Evolutionary conservation across 2,113 vertebrate species (phyloP), one percentile per base, ranked within the genome.

Genomic region (Echinops telfairi): DNA sequence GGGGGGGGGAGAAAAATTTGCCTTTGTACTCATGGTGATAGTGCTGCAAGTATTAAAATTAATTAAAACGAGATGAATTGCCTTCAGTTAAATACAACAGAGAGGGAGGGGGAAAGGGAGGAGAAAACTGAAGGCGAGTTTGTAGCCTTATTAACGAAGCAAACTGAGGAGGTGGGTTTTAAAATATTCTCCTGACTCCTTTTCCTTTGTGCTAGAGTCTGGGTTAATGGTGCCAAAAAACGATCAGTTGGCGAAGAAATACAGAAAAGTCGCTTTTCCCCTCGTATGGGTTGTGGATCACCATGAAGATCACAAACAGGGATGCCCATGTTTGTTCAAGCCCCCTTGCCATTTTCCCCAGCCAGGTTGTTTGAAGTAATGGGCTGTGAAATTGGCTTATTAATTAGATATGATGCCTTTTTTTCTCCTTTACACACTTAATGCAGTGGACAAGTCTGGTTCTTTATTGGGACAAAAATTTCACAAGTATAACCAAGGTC

Each of bases 1-100:
- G 94, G 79, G 47, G 47, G 47, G 10, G 47, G 10, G 47, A 93
- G 94, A 97, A 91, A 94, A 96, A 98, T 98, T 97, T 98, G 97
- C 97, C 97, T 98, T 98, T 98, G 98, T 98, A 98, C 97, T 98
- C 96, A 96, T 96, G 97, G 97, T 98, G 98, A 98, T 98, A 98
- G 98, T 94, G 97, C 98, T 97, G 98, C 97, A 97, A 98, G 98
- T 98, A 98, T 53, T 53, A 98, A 98, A 98, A 98, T 98, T 98
- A 98, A 98, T 98, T 98, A 98, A 98, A 98, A 98, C 11, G 97
- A 98, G 98, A 98, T 98, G 97, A 98, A 98, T 98, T 98, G 98
- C 98, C 98, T 98, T 98, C 96, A 98, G 98, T 98, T 98, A 98
- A 98, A 98, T 80, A 82, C 98, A 98, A 98, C 20, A 36, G 97